Evolutionary conservation across 1,140 invertebrate species (phyloP), one percentile per base, ranked within the genome.

Genomic region (Camponotus vicinus): DNA sequence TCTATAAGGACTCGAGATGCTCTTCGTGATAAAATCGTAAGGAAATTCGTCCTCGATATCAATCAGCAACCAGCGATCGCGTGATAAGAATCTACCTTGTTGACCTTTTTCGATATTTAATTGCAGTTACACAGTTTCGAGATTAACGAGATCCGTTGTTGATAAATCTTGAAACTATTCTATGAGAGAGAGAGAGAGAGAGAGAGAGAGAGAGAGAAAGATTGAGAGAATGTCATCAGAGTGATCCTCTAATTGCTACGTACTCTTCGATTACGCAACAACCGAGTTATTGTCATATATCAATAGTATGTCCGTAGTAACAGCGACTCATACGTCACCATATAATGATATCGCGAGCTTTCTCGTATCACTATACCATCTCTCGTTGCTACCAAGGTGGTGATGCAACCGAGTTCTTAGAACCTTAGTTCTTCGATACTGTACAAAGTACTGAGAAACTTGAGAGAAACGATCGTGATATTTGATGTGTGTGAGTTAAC

Each of bases 61-160:
- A 61, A 83, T 82, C 67, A 73, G 13, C 57, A 52, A 18, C 55
- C 79, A 59, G 27, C 70, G 34, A 63, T 83, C 79, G 52, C 69
- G 40, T 75, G 27, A 27, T 27, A 73, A 83, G 52, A 61, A 75
- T 83, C 57, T 73, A 75, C 79, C 52, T 82, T 73, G 79, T 82
- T 82, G 79, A 82, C 34, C 57, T 49, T 49, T 73, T 61, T 27
- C 69, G 79, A 83, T 83, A 32, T 83, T 75, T 75, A 73, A 75
- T 83, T 61, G 69, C 79, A 63, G 79, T 83, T 75, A 45, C 40
- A 42, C 13, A 13, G 55, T 61, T 83, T 75, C 79, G 69, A 55
- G 69, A 83, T 63, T 83, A 45, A 75, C 69, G 40, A 83, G 55
- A 83, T 75, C 45, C 64, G 15, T 80, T 80, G 69, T 83, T 83